Evolutionary conservation across 2,888 invertebrate genomes (phyloP).

Genomic region (Shargacucullia verbasci): DNA sequence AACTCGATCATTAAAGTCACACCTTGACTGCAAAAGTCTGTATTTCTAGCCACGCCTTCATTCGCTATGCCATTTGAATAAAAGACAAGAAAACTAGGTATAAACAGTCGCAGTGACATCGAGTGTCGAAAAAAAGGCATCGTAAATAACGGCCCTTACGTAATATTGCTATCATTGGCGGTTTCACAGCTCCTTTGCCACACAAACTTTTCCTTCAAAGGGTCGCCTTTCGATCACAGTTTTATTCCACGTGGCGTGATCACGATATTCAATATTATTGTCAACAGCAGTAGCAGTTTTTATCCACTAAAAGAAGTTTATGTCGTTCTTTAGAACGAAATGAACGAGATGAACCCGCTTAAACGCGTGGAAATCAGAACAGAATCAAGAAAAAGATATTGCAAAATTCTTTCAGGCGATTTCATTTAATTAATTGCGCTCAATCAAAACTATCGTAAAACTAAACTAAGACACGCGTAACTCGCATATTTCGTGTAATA

Average conservation of each 20-base stretch:
- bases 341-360: too few species aligned
- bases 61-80: too few species aligned
- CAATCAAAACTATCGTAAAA: too few species aligned
- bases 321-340: too few species aligned
- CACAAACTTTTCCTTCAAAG: slow-evolving; percentile 2
- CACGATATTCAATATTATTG: background rate
- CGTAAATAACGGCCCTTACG: background rate
- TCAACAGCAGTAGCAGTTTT: too few species aligned
- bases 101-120: too few species aligned
- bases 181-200: slow-evolving; percentile 5
- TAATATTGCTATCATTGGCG: slow-evolving; percentile 10
- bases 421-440: slow-evolving; percentile 14
- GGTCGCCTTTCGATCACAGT: slow-evolving; percentile 7
- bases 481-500: slow-evolving; percentile 14
- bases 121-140: too few species aligned
- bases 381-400: too few species aligned
- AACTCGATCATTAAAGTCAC: background rate
- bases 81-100: too few species aligned
- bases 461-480: slow-evolving; percentile 7
- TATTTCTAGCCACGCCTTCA: background rate
- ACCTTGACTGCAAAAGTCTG: too few species aligned
- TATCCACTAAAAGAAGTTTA: background rate
- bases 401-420: background rate
- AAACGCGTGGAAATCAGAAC: too few species aligned
- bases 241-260: slow-evolving; percentile 1